Conservation (phyloP, 1,140 invertebrate species). For the Drosophila nigromelanica region DNA sequence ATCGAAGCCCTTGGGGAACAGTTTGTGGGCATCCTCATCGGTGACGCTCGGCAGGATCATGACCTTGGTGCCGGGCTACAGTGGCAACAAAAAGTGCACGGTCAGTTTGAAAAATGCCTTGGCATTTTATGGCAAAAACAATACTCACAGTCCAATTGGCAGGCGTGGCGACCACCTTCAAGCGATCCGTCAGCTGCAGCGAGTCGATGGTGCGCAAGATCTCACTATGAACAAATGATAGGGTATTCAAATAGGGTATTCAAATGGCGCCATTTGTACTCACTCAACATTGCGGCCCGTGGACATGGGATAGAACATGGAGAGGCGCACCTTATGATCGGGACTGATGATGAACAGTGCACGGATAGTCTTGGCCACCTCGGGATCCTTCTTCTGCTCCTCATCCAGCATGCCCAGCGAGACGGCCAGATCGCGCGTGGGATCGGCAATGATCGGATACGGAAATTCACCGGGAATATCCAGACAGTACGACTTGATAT, state of each 20-base stretch:
- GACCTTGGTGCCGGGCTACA: constrained; percentile 90
- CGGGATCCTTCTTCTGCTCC: constrained; percentile 89
- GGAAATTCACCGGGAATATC: constrained; percentile 90
- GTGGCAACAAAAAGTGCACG: constrained; percentile 45
- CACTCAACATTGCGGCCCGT: constrained; percentile 96
- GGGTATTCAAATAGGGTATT: background rate
- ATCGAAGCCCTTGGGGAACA: constrained; percentile 90
- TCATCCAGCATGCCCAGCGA: constrained; percentile 95
- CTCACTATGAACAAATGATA: constrained; percentile 87
- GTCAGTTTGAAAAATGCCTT: background rate
- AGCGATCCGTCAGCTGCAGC: constrained; percentile 90
- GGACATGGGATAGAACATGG: constrained; percentile 95
- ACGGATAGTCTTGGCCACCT: constrained; percentile 91
- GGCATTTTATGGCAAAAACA: constrained; percentile 17
- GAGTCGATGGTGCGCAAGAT: constrained; percentile 95
- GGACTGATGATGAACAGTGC: constrained; percentile 95
- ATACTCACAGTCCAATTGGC: constrained; percentile 92
- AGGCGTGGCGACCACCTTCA: constrained; percentile 91
- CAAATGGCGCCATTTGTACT: constrained; percentile 85
- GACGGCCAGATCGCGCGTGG: constrained; percentile 90
- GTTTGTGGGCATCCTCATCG: constrained; percentile 88
- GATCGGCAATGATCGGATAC: constrained; percentile 95
- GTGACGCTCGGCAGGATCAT: constrained; percentile 92
- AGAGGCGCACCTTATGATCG: constrained; percentile 91
- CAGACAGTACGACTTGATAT: constrained; percentile 90